Base-by-base conservation (phyloP, 2,797 vertebrate species). In the Takifugu ocellatus region DNA sequence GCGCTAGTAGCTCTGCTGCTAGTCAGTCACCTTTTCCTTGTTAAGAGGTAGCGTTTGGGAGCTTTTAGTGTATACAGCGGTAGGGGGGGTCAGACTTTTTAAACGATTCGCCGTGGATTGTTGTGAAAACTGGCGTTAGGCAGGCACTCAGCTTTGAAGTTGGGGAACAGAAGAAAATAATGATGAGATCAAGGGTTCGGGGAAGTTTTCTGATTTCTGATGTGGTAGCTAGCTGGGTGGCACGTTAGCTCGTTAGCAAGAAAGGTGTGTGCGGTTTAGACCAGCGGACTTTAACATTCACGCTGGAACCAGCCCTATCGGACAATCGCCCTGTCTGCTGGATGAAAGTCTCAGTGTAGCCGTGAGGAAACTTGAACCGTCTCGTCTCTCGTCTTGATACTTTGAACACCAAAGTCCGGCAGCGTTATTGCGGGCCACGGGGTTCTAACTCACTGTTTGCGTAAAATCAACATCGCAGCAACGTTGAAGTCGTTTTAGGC, bases 161-260 rank as follows among this genome's bases (percentile, higher is more conserved):
- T 17, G 36, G 36, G 36, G 36, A 27, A 29, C 21, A 46, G n/a
- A 33, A 51, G 27, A 0, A 42, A 24, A 45, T 59, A 58, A 69
- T 25, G 21, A 25, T 10, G 17, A 25, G 15, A 25, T 44, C 26
- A 57, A 12, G 55, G 69, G 63, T 59, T 50, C 50, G 57, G 59
- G 58, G 66, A 86, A 80, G 79, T 86, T 83, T n/a, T 79, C 66
- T 78, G 62, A 80, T 84, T 72, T 72, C 66, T 80, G 77, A 49
- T 65, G 70, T 29, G 44, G 57, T 48, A 77, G 74, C 72, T 84
- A 78, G 81, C 80, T 75, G 63, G 68, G 59, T 85, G 68, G 84
- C 77, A 63, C 66, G 78, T 81, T 86, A 84, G 86, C 85, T 42
- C 75, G 68, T 59, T 84, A 82, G 83, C 83, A 51, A 54, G 51